phyloP scores from a whole-genome alignment of 2,888 invertebrate genomes.

The Drosophila hamatofila region DNA sequence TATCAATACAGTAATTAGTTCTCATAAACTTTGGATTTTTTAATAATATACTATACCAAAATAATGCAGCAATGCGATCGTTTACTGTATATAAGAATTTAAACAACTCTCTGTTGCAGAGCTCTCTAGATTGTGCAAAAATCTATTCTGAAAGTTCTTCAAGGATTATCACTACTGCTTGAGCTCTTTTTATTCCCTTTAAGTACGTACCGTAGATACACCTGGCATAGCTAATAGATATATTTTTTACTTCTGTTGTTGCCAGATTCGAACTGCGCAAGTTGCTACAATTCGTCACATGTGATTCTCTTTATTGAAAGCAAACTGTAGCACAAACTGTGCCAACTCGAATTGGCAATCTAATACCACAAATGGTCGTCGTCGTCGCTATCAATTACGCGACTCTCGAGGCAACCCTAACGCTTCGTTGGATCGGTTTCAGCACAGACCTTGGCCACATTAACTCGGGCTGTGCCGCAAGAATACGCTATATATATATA shows the following conservation, averaged over 20 bases:
- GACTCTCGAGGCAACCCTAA: constrained; percentile 59
- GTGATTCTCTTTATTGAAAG: constrained; percentile 16
- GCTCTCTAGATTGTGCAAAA: background rate
- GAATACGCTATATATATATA: constrained; percentile 12
- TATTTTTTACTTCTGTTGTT: background rate
- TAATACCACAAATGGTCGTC: constrained; percentile 53
- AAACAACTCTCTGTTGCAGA: too few species aligned
- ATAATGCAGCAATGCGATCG: too few species aligned
- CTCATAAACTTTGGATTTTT: too few species aligned
- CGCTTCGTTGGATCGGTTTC: constrained; percentile 67
- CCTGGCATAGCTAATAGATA: background rate
- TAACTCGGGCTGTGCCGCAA: constrained; percentile 47
- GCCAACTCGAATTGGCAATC: constrained; percentile 51
- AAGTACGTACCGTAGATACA: background rate
- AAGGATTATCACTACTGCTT: background rate
- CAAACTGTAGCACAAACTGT: constrained; percentile 49
- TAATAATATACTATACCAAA: too few species aligned
- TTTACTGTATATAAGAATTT: too few species aligned
- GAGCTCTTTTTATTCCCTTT: background rate
- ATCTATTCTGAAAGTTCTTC: background rate
- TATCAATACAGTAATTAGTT: too few species aligned
- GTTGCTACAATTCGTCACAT: background rate
- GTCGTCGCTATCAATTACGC: constrained; percentile 59
- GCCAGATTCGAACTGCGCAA: background rate
- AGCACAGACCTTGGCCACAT: constrained; percentile 76